Conservation (phyloP, 2,113 vertebrate genomes). For the Crotalus viridis region DNA sequence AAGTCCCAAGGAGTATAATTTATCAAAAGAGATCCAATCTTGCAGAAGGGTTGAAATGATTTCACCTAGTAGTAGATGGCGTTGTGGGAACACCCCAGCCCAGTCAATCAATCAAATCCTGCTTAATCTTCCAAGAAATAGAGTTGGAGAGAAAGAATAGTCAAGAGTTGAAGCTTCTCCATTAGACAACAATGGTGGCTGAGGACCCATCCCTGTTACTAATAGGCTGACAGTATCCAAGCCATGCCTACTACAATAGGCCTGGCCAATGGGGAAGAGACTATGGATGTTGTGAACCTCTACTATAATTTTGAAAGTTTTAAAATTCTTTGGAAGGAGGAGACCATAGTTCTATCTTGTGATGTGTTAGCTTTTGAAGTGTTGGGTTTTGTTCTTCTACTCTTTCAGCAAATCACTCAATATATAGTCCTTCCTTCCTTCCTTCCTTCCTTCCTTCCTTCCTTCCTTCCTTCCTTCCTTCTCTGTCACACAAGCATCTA, state of each 20-base stretch:
- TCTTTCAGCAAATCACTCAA: not conserved
- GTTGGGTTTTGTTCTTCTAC: not conserved
- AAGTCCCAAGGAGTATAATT: not conserved
- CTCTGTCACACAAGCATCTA: not conserved
- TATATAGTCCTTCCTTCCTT: not conserved
- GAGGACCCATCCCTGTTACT: not conserved
- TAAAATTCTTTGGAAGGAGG: not conserved
- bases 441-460: too few relatives aligned
- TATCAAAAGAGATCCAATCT: not conserved
- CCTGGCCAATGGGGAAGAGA: not conserved
- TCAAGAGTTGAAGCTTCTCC: not conserved
- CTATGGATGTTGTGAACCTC: not conserved
- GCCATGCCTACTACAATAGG: not conserved
- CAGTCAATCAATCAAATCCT: not conserved
- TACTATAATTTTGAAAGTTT: not conserved
- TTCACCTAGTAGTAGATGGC: not conserved
- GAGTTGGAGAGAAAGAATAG: not conserved
- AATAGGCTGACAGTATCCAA: not conserved
- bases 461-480: not conserved
- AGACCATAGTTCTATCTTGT: not conserved
- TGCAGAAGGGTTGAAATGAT: not conserved
- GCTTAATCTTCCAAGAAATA: not conserved
- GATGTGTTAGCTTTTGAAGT: not conserved
- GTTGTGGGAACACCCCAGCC: not conserved
- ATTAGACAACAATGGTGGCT: not conserved